Conservation (phyloP, 2,888 invertebrate species). For the Colostygia pectinataria region DNA sequence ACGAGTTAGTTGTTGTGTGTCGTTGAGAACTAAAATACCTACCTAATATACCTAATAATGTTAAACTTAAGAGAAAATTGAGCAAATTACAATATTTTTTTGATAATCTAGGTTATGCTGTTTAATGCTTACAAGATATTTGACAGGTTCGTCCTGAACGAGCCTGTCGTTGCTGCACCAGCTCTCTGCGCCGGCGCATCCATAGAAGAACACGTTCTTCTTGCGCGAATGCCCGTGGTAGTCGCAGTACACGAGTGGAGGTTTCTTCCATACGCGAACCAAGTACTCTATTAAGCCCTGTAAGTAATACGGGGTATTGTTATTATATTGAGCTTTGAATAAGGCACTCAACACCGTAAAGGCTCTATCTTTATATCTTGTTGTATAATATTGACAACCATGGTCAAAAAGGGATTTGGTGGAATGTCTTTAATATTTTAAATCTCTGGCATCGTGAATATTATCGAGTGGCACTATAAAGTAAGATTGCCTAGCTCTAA, state of each 20-base stretch:
- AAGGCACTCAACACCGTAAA: no score
- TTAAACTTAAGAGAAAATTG: not conserved
- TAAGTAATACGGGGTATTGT: conserved; percentile 3
- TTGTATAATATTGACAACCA: no score
- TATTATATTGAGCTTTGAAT: no score
- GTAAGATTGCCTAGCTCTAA: conserved; percentile 19
- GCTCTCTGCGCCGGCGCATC: conserved; percentile 88
- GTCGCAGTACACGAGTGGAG: conserved; percentile 87
- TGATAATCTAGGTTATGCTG: no score
- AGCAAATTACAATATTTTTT: no score
- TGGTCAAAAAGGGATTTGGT: not conserved
- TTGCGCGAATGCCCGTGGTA: conserved; percentile 92
- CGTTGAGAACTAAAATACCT: no score
- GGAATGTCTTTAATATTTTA: not conserved
- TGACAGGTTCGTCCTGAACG: conserved; percentile 81
- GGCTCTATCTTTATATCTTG: not conserved
- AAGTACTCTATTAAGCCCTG: conserved; percentile 86
- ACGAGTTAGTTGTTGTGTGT: not conserved
- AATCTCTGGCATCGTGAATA: conserved; percentile 1
- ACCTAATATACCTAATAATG: no score
- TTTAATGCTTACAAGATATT: conserved; percentile 83
- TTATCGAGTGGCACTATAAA: conserved; percentile 15
- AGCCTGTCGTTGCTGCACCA: conserved; percentile 85
- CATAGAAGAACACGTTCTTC: conserved; percentile 93
- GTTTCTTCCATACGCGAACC: conserved; percentile 82